Base-by-base conservation (phyloP, 2,888 invertebrate species). In the Petrophora chlorosata region DNA sequence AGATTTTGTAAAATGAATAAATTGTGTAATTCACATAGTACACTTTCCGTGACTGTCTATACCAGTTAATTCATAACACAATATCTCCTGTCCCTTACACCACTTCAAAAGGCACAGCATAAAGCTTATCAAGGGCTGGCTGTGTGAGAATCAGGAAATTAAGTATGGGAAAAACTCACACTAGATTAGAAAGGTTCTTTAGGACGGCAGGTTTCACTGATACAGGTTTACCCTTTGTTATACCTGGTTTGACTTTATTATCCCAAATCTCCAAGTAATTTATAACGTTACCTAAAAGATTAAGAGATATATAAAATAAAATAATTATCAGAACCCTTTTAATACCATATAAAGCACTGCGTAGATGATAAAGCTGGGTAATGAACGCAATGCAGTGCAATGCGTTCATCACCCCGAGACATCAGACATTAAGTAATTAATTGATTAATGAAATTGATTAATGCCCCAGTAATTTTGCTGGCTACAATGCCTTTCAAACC, bases 111-210 rank as follows among this genome's bases (percentile, higher is more conserved):
- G 63, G 52, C 54, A 41, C 32, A 29, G 17, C 39, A 40, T 36
- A 65, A 64, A 72, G 84, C 80, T 85, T 82, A 85, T 79, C 73
- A 73, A 73, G 74, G 77, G 19, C 38, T 26, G 73, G 59, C 52
- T 56, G 59, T 59, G 74, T 73, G 68, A 70, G 71, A 77, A 77
- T 83, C 73, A 75, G 69, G 70, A 78, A 83, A 85, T 85, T 85
- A 84, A 83, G 85, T 82, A 81, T 77, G 81, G 79, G 82, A 82
- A 85, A 84, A 83, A 82, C 79, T 72, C 74, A 67, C 67, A 73
- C 70, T 71, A 72, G 77, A 79, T 83, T 79, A 80, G 19, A 69
- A 57, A 70, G 80, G 69, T 68, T 71, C 73, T 75, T 47, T 25
- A 72, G 63, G 62, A 58, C 58, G 65, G 58, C 60, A 59, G 59